Conservation (phyloP, 2,888 invertebrate species). For the Leptopilina drosophilae region DNA sequence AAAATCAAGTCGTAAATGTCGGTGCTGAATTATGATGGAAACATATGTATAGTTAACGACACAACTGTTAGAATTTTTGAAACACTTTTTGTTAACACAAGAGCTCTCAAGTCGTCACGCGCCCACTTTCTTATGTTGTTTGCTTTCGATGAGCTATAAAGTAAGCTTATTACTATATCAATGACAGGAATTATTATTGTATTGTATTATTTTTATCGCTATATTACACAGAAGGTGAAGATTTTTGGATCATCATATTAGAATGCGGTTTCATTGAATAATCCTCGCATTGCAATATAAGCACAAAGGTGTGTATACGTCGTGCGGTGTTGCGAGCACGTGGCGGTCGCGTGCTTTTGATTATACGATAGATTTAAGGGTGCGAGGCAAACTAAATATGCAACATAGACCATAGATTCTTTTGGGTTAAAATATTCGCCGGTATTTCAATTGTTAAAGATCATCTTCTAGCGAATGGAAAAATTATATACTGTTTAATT, state of each 20-base stretch:
- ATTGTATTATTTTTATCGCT: constrained; percentile 55
- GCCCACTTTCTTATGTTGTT: constrained; percentile 47
- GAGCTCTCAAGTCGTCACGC: constrained; percentile 62
- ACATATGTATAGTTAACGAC: too few relatives aligned
- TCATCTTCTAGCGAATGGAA: too few relatives aligned
- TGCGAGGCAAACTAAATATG: constrained; percentile 45
- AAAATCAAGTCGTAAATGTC: too few relatives aligned
- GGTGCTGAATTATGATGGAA: too few relatives aligned
- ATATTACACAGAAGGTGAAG: constrained; percentile 30
- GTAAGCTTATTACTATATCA: too few relatives aligned
- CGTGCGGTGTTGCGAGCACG: constrained; percentile 63
- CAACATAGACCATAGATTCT: not conserved
- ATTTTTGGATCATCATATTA: constrained; percentile 36
- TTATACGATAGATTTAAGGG: constrained; percentile 48
- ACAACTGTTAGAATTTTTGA: too few relatives aligned
- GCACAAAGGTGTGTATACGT: constrained; percentile 41
- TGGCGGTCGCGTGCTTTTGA: constrained; percentile 66
- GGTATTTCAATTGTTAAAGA: too few relatives aligned
- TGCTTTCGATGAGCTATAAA: too few relatives aligned
- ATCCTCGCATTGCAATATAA: constrained; percentile 51
- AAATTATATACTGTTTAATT: too few relatives aligned
- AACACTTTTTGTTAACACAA: too few relatives aligned
- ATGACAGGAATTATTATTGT: constrained; percentile 62
- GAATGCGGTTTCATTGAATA: constrained; percentile 50
- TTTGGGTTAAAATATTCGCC: too few relatives aligned